phyloP scores from a whole-genome alignment of 2,113 vertebrate genomes.

The Crotalus viridis region DNA sequence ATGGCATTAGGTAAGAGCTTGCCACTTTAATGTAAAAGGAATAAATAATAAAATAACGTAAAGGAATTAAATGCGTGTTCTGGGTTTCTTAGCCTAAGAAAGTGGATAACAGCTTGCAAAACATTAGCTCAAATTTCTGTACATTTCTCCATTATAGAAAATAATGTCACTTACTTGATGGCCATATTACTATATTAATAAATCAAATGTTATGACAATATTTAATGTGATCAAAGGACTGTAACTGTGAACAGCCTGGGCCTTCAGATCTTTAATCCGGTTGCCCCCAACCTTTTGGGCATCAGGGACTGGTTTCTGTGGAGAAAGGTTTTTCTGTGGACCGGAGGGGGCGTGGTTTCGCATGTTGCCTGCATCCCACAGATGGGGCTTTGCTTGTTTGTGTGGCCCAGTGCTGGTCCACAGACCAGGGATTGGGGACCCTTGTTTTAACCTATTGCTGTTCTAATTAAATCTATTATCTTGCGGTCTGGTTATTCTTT shows the following conservation, averaged over 20 bases:
- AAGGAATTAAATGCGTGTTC: not conserved
- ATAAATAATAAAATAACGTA: not conserved
- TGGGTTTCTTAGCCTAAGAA: not conserved
- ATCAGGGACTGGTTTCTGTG: not conserved
- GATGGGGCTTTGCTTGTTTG: not conserved
- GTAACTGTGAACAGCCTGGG: not conserved
- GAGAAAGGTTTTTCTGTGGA: not conserved
- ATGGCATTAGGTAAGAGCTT: too few species aligned
- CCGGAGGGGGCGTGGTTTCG: not conserved
- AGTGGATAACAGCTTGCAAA: not conserved
- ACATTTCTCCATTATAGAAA: not conserved
- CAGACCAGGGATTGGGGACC: not conserved
- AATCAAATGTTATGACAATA: not conserved
- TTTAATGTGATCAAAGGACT: not conserved
- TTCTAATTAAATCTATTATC: not conserved
- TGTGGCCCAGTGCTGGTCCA: not conserved
- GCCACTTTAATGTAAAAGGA: not conserved
- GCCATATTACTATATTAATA: not conserved
- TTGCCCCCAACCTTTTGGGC: not conserved
- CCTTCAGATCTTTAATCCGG: not conserved
- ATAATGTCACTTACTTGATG: not conserved
- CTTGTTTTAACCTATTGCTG: not conserved
- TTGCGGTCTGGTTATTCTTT: not conserved
- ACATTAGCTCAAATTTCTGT: not conserved
- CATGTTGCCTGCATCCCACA: not conserved